A percentile compares a stretch with the other conserved stretches of the same genome.
Evolutionary conservation across 2,797 vertebrate species (phyloP).

Genomic region (Liasis olivaceus): DNA sequence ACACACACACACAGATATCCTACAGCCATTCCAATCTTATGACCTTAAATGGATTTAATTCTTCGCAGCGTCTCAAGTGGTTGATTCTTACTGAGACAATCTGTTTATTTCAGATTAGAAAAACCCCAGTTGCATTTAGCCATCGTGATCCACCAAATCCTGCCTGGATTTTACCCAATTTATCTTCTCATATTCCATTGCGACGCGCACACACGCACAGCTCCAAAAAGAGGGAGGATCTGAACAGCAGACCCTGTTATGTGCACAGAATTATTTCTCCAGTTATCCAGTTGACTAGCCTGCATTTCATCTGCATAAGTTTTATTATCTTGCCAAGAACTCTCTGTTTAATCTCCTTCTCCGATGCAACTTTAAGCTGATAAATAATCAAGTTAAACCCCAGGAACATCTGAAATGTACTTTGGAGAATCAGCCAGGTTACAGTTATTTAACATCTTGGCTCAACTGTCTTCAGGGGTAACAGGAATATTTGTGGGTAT

Average conservation of each 20-base stretch:
- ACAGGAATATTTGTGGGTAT: neutral
- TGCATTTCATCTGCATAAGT: constrained; percentile 43
- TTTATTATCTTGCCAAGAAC: constrained; percentile 58
- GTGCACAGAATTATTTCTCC: constrained; percentile 49
- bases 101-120: constrained; percentile 26
- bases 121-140: constrained; percentile 1
- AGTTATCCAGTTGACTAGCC: constrained; percentile 48
- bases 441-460: neutral
- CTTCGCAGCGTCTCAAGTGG: neutral
- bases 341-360: constrained; percentile 61
- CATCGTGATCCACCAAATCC: neutral
- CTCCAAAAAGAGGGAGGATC: constrained; percentile 6
- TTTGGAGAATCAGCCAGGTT: neutral
- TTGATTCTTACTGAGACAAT: constrained; percentile 26
- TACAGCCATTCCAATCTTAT: constrained; percentile 3
- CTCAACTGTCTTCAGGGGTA: neutral
- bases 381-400: constrained; percentile 38
- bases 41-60: constrained; percentile 20
- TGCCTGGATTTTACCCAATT: neutral
- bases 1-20: neutral
- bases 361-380: constrained; percentile 48
- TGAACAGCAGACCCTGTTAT: constrained; percentile 32
- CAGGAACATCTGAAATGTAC: constrained; percentile 16
- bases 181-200: constrained; percentile 28
- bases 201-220: neutral